Base-by-base conservation (phyloP, 2,888 invertebrate genomes). In the Gandaritis pyraliata region DNA sequence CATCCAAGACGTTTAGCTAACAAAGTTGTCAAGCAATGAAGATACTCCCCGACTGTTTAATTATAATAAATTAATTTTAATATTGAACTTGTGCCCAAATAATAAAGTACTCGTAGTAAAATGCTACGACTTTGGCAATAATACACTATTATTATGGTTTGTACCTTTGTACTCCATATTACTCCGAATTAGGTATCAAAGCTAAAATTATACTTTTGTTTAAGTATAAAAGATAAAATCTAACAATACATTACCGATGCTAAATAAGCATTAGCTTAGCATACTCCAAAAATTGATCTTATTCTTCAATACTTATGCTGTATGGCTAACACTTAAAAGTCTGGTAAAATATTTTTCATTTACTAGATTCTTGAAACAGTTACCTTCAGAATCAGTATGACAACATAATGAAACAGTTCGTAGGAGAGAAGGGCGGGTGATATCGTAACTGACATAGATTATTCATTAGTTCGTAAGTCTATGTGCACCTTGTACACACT, bases 351-450 rank as follows among this genome's bases (percentile, higher is more conserved):
- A n/a, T 43, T 1, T 43, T 43, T 33, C 33, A 30, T 47, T 18
- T 46, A 29, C 47, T 41, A 33, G 15, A n/a, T 29, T 46, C 45
- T 54, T 16, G 12, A 38, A 54, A 54, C 12, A 16, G 23, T 58
- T 53, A 70, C 89, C 89, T 90, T 87, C 88, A 74, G 77, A 82
- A 83, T 85, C 83, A 77, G 85, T 84, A 84, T 83, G 85, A 85
- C 85, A 87, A 76, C 79, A 81, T 85, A 86, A 86, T 88, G 86
- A 87, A 90, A 85, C 85, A 85, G 83, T 86, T 84, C 78, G 83
- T 72, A 69, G 82, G 88, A 90, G 90, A 90, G 90, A 90, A 90
- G 90, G 90, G 90, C 88, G 87, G 78, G 80, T 80, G 86, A 87
- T 88, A 90, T 89, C 84, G 87, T 87, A 88, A 86, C 66, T 64